Evolutionary conservation across 2,797 vertebrate species (phyloP).

Genomic region (Phyllotis vaccarum): DNA sequence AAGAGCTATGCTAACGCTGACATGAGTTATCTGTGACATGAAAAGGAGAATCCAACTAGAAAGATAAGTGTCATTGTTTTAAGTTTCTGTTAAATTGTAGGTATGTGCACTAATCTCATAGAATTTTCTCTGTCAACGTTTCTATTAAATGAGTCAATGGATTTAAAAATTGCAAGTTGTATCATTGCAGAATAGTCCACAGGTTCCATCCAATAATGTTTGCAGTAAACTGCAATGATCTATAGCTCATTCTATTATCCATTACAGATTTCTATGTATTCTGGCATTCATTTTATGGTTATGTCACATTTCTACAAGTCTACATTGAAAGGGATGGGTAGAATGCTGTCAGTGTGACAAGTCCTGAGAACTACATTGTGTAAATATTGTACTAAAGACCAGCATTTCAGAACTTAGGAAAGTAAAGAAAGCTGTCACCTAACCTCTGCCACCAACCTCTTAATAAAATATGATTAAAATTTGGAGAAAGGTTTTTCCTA

Average conservation of each 20-base stretch:
- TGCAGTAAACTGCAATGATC: neutral
- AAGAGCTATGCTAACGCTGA: neutral
- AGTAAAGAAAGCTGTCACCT: neutral
- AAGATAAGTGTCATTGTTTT: neutral
- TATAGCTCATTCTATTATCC: neutral
- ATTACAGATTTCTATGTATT: neutral
- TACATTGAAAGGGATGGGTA: neutral
- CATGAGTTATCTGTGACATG: neutral
- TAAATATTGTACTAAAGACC: neutral
- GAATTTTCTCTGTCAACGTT: neutral
- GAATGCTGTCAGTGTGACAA: neutral
- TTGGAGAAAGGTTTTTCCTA: neutral
- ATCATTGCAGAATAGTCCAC: neutral
- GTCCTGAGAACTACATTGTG: neutral
- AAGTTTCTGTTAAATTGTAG: neutral
- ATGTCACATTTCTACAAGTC: neutral
- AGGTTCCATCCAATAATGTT: neutral
- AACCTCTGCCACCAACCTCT: neutral
- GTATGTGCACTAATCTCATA: neutral
- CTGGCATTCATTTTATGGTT: neutral
- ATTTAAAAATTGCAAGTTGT: conserved; percentile 18
- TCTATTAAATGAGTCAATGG: neutral
- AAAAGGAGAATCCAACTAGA: neutral
- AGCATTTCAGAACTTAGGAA: neutral
- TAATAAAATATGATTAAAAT: neutral